phyloP scores from a whole-genome alignment of 2,113 vertebrate species.

The Tylochromis polylepis region DNA sequence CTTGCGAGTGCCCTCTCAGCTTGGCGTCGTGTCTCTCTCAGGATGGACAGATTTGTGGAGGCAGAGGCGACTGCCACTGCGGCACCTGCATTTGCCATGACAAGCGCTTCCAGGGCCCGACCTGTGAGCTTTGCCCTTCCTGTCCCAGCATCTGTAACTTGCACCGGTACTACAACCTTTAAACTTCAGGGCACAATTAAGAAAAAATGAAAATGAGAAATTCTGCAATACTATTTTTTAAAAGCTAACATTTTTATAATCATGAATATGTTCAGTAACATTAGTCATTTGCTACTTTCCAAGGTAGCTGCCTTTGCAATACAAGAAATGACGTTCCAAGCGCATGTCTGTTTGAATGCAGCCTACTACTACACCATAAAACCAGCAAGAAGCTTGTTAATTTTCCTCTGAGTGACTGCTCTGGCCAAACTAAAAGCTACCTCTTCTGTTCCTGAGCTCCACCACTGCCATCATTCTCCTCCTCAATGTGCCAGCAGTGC shows the following conservation, averaged over 20 bases:
- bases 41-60: conserved; percentile 19
- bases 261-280: background rate
- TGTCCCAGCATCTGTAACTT: conserved; percentile 3
- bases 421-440: background rate
- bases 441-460: background rate
- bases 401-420: background rate
- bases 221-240: background rate
- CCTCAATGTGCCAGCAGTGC: background rate
- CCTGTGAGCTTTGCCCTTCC: conserved; percentile 35
- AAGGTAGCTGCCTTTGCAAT: background rate
- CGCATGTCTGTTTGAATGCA: background rate
- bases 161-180: background rate
- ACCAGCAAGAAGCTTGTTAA: background rate
- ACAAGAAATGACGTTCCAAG: background rate
- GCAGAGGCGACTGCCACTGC: conserved; percentile 22
- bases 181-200: background rate
- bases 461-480: background rate
- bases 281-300: background rate
- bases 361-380: background rate
- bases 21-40: background rate
- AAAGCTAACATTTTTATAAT: background rate
- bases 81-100: conserved; percentile 14
- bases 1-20: conserved; percentile 30
- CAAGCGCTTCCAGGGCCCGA: background rate
- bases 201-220: background rate